phyloP scores from a whole-genome alignment of 2,113 vertebrate genomes.

The Xyliphius kryptos region DNA sequence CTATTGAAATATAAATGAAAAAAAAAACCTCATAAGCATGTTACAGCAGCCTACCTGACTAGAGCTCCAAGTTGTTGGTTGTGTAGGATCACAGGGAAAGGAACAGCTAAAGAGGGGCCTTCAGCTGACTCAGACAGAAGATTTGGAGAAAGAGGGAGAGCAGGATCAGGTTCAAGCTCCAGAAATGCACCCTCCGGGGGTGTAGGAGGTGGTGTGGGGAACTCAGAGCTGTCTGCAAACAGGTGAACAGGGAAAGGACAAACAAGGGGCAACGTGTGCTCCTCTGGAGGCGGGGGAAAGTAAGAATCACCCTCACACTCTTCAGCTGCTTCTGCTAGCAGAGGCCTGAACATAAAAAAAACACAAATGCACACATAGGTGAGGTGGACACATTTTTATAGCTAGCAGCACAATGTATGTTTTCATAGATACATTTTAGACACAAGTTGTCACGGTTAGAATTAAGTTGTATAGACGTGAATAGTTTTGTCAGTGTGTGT shows the following conservation, averaged over 20 bases:
- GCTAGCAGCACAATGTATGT: too few species aligned
- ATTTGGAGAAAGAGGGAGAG: constrained; percentile 31
- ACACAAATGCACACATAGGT: constrained; percentile 2
- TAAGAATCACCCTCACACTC: constrained; percentile 40
- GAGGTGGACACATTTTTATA: not conserved
- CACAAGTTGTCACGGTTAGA: too few species aligned
- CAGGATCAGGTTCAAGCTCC: constrained; percentile 16
- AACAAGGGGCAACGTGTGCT: constrained; percentile 32
- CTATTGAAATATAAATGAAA: not conserved
- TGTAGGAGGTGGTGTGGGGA: constrained; percentile 52
- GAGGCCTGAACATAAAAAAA: constrained; percentile 49
- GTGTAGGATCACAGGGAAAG: constrained; percentile 32
- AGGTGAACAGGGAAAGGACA: constrained; percentile 40
- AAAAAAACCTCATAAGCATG: not conserved
- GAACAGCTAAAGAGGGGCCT: constrained; percentile 39
- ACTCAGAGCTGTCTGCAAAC: constrained; percentile 48
- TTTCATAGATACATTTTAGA: too few species aligned
- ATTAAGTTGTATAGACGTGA: too few species aligned
- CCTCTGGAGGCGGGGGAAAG: constrained; percentile 42
- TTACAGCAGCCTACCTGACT: not conserved
- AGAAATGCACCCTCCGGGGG: constrained; percentile 45
- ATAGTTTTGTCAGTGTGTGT: too few species aligned
- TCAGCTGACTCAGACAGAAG: constrained; percentile 26
- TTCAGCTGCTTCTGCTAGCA: constrained; percentile 48
- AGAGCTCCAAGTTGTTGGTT: not conserved